A percentile compares a stretch with the other conserved stretches of the same genome.
These are phyloP conservation scores for Sitobion miscanthi DNA, from an alignment of 1,140 invertebrate genomes.

Conservation along the genomic window DNA sequence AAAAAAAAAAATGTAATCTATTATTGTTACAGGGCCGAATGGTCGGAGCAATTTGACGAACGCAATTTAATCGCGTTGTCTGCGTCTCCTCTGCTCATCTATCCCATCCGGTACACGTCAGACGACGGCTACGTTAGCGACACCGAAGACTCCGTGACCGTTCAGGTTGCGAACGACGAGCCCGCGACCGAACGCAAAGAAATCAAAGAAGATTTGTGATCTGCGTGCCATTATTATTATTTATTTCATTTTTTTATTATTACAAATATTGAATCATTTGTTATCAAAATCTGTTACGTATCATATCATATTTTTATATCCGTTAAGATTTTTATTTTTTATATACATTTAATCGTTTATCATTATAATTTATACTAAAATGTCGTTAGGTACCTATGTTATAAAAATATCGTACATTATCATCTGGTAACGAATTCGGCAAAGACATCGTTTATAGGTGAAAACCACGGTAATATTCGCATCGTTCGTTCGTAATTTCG, in stretches of 20 bases:
- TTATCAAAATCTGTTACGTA: neutral
- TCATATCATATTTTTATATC: constrained; percentile 18
- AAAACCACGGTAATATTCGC: neutral
- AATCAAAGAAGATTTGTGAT: constrained; percentile 26
- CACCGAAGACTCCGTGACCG: constrained; percentile 81
- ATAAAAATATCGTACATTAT: neutral
- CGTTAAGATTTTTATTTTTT: neutral
- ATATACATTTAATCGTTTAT: neutral
- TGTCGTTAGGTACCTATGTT: neutral
- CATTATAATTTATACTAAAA: neutral
- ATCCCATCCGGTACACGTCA: constrained; percentile 93
- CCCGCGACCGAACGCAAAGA: neutral
- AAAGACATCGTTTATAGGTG: neutral
- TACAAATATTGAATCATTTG: neutral
- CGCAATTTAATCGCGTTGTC: constrained; percentile 84
- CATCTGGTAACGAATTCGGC: neutral
- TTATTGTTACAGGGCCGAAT: constrained; percentile 68
- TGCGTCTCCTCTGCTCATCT: constrained; percentile 82
- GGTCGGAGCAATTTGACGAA: constrained; percentile 75
- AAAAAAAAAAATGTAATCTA: neutral
- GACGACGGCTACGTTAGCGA: constrained; percentile 94
- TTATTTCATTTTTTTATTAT: neutral
- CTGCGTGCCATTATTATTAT: neutral
- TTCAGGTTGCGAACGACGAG: neutral
- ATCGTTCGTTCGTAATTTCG: neutral